These are phyloP conservation scores for Cossypha caffra DNA, from an alignment of 2,797 vertebrate genomes.

Conservation along the genomic window DNA sequence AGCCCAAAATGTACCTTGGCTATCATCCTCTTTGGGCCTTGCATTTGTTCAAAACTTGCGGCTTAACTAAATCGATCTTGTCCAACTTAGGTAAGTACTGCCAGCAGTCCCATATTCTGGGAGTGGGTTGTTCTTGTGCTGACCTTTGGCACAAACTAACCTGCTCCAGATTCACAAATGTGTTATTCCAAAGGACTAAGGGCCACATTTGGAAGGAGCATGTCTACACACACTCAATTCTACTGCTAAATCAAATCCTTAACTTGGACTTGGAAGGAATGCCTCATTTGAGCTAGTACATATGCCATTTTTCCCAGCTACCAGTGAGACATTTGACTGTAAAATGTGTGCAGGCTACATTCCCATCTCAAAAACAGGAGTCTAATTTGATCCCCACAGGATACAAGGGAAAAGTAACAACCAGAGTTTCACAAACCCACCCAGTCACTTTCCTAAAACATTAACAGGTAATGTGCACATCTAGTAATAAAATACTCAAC, in stretches of 20 bases:
- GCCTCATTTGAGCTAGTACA: background rate
- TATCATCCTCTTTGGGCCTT: background rate
- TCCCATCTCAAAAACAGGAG: background rate
- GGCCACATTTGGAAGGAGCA: background rate
- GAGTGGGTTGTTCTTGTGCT: rapidly evolving
- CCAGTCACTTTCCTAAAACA: background rate
- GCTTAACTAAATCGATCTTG: background rate
- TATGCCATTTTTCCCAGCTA: background rate
- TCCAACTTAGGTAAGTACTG: rapidly evolving
- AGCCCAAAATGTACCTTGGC: background rate
- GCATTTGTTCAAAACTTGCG: rapidly evolving
- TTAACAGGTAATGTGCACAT: rapidly evolving
- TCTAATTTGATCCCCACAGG: background rate
- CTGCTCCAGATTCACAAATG: background rate
- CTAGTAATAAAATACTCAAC: background rate
- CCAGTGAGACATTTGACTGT: background rate
- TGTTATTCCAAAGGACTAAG: background rate
- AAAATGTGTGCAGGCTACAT: background rate
- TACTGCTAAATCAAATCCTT: background rate
- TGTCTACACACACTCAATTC: rapidly evolving
- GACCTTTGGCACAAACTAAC: background rate
- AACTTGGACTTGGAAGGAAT: background rate
- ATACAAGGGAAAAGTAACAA: background rate
- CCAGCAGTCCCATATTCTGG: background rate
- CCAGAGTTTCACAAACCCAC: background rate